Evolutionary conservation across 37 sponge, comb jelly and placozoan genomes (phyloP).

Genomic region (Beroe forskalii): DNA sequence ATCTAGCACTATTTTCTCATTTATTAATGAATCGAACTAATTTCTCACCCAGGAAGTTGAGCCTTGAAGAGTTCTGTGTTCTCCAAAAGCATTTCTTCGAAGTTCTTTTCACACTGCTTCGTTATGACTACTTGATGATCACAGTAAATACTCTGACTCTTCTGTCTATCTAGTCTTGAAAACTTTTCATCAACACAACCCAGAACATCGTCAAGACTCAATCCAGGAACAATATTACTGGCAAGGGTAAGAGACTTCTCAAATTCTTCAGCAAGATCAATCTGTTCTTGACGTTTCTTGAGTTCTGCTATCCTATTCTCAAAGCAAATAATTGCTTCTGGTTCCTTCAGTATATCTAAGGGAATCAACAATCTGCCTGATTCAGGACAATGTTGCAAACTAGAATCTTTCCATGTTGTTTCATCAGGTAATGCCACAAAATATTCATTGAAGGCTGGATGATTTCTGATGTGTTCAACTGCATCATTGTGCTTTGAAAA

Average conservation of each 20-base stretch:
- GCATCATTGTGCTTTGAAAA: background rate
- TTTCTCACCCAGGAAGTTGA: conserved; percentile 48
- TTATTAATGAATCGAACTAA: too few species aligned
- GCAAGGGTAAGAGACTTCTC: conserved; percentile 31
- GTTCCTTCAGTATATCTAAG: conserved; percentile 32
- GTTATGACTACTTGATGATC: conserved; percentile 40
- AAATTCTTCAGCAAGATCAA: conserved; percentile 52
- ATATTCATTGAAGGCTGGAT: conserved; percentile 21
- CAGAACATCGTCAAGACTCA: conserved; percentile 28
- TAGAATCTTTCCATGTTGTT: conserved; percentile 29
- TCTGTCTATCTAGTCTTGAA: background rate
- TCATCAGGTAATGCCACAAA: conserved; percentile 43
- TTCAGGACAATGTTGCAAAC: conserved; percentile 1
- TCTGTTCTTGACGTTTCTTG: conserved; percentile 2
- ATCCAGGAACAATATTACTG: conserved; percentile 18
- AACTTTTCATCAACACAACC: conserved; percentile 49
- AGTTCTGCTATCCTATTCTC: conserved; percentile 24
- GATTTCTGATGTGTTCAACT: conserved; percentile 1
- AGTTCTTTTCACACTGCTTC: conserved; percentile 27
- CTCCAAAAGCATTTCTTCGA: conserved; percentile 54
- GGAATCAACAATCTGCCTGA: background rate
- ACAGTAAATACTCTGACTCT: conserved; percentile 7
- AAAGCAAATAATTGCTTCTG: conserved; percentile 41
- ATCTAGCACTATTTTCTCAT: too few species aligned
- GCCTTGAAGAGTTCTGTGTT: conserved; percentile 40